Base-by-base conservation (phyloP, 1,140 invertebrate genomes). In the Ceratoteleas bidentatus region DNA sequence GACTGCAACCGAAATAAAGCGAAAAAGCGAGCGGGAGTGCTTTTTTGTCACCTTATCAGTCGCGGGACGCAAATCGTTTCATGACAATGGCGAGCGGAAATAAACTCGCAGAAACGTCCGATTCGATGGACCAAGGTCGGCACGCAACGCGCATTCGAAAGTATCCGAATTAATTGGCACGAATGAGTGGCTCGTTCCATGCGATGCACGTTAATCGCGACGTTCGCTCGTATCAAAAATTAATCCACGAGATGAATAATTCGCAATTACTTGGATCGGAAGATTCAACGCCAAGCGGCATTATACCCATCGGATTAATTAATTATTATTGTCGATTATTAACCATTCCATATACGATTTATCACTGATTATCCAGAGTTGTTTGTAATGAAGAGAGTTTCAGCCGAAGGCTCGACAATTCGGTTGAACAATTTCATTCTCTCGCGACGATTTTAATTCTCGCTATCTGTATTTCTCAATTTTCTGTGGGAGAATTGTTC, bases 51-150 rank as follows among this genome's bases (percentile, higher is more conserved):
- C 14, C 8, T 36, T 52, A 65, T 65, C 33, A 65, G 10, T 58
- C 40, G 32, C 32, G 52, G 45, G 56, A 33, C 14, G 52, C 52
- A 49, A 49, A 43, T 52, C 14, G 14, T 40, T 57, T 60, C 56
- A 14, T 52, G 16, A 52, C 49, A 58, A 60, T 49, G 43, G n/a
- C 45, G 34, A 60, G 33, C 53, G 66, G 34, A 69, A 60, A 60
- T 60, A 52, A 52, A 34, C 45, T 16, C 50, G 10, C 57, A 36
- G 6, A 43, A 57, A 47, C 10, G 13, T 10, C 32, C 43, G 13
- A 69, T 58, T 58, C 58, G 58, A 52, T 69, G 45, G 66, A 69
- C 58, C 56, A 52, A 58, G 56, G 45, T 24, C 45, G 40, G 34
- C 54, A 58, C 66, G 66, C 66, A 43, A 69, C 9, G n/a, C 15